Base-by-base conservation (phyloP, 2,888 invertebrate genomes). In the Tridacna gigas region DNA sequence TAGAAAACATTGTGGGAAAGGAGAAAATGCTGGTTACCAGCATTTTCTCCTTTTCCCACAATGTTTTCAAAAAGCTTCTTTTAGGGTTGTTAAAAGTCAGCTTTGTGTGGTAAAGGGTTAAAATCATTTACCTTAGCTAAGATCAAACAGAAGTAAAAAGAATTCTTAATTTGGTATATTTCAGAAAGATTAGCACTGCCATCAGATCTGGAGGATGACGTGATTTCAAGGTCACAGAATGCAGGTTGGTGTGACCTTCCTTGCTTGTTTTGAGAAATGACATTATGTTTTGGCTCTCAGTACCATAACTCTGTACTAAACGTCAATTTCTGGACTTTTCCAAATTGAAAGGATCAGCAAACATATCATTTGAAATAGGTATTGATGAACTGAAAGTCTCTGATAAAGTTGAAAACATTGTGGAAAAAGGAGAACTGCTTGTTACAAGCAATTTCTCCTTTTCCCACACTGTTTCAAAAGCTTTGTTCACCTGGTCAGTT, bases 161-260 rank as follows among this genome's bases (percentile, higher is more conserved):
- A 37, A 37, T 37, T 37, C 37, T 37, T 37, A 4, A 37, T 37
- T 37, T 37, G 37, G 37, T 2, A 37, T 37, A 37, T 71, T 88
- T 74, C 88, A 91, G 92, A 91, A 81, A 90, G 71, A 51, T 25
- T 90, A 25, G 90, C 92, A 0, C 69, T 91, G 37, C 89, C 91
- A 22, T 91, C 91, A 1, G 91, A 91, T 65, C 89, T 90, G n/a
- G 91, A 91, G 48, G 92, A 92, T 78, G 91, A 92, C 78, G 83
- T 84, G n/a, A 85, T 88, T 15, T 85, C 87, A 20, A 84, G 69
- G 5, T 86, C 86, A 15, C 84, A 76, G 45, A 82, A 76, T 61
- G 79, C 86, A 67, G 75, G 75, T 75, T n/a, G 65, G 71, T 37
- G 37, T 37, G 37, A 37, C 37, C 37, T 37, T 37, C 7, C 37